Conservation (phyloP, 2,888 invertebrate species). For the Dioctria linearis region DNA sequence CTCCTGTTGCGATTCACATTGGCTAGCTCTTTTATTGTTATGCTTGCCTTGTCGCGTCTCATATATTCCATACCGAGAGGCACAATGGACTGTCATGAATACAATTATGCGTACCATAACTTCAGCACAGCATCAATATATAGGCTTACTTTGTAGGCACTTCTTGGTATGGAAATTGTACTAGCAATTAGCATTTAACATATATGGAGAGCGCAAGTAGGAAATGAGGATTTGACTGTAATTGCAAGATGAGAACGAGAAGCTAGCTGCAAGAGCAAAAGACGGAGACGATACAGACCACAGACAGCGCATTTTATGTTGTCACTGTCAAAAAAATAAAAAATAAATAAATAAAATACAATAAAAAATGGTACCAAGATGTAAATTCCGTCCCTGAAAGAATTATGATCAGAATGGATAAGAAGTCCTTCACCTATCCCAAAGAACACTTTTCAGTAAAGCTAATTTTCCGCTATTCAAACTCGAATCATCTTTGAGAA, state of each 20-base stretch:
- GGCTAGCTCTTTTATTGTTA: constrained; percentile 41
- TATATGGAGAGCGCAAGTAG: constrained; percentile 32
- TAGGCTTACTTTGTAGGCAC: constrained; percentile 32
- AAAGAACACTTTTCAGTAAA: constrained; percentile 17
- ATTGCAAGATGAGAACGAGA: neutral
- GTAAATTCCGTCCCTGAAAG: constrained; percentile 21
- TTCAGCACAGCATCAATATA: constrained; percentile 23
- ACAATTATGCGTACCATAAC: constrained; percentile 47
- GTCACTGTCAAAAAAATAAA: constrained; percentile 11
- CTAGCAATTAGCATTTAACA: constrained; percentile 47
- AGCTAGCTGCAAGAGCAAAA: neutral
- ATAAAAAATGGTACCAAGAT: neutral
- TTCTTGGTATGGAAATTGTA: constrained; percentile 45
- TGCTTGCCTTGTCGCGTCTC: neutral
- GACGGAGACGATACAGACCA: neutral
- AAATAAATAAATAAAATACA: too few species aligned
- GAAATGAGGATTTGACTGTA: neutral
- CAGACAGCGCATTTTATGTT: constrained; percentile 16
- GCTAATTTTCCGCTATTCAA: constrained; percentile 34
- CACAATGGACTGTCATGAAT: constrained; percentile 50
- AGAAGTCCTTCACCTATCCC: neutral
- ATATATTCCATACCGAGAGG: constrained; percentile 36
- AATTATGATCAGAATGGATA: constrained; percentile 27
- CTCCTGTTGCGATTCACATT: constrained; percentile 33
- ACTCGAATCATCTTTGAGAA: neutral